A percentile compares a stretch with the other conserved stretches of the same genome.
Evolutionary conservation across 2,113 vertebrate species (phyloP).

Genomic region (Excalfactoria chinensis): DNA sequence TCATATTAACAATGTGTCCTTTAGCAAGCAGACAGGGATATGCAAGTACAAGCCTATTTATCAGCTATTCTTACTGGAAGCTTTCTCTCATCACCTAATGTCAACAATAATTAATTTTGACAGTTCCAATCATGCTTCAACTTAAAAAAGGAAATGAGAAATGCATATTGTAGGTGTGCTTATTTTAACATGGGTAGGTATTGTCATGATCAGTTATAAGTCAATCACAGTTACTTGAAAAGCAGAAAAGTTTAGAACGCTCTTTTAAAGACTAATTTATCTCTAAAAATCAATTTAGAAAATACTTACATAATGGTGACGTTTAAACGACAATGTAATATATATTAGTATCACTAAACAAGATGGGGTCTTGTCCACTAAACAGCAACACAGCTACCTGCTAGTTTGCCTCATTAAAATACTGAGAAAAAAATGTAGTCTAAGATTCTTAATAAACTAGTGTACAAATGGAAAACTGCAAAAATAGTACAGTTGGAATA

Average conservation of each 20-base stretch:
- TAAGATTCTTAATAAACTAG: neutral
- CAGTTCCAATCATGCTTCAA: neutral
- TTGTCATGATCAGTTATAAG: neutral
- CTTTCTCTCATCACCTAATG: neutral
- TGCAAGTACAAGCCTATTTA: neutral
- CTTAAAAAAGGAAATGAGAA: neutral
- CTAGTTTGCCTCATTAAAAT: neutral
- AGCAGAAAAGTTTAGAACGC: neutral
- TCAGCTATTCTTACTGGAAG: slow-evolving; percentile 5
- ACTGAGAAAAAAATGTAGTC: neutral
- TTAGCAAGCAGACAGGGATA: neutral
- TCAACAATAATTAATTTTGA: slow-evolving; percentile 18
- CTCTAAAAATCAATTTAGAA: neutral
- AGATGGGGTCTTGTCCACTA: neutral
- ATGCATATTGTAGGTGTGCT: neutral
- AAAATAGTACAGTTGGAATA: too few species aligned
- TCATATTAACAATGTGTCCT: neutral
- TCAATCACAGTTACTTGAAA: neutral
- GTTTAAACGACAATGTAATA: neutral
- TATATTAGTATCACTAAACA: neutral
- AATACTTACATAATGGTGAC: neutral
- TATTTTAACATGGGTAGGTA: neutral
- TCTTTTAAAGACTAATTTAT: neutral
- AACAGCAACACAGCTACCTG: neutral
- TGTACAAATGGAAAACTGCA: too few species aligned